Evolutionary conservation across 2,888 invertebrate species (phyloP).

Genomic region (Dexiosoma caninum): DNA sequence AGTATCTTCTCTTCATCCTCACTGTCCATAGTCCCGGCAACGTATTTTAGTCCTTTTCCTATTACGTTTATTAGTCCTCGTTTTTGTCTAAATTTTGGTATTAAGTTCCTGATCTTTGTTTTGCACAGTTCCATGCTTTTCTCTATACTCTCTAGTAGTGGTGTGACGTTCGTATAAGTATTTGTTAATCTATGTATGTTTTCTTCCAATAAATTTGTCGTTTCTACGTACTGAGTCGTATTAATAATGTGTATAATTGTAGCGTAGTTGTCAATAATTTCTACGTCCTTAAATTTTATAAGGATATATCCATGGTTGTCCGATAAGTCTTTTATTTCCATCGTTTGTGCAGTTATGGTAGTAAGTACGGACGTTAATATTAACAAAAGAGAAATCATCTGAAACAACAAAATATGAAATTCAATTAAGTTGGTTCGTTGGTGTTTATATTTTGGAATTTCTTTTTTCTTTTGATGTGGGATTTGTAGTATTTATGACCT

Average conservation of each 20-base stretch:
- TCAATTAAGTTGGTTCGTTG: too few relatives aligned
- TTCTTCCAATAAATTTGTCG: not conserved
- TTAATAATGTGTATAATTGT: slow-evolving; percentile 40
- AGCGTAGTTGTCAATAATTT: too few relatives aligned
- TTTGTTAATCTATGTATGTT: not conserved
- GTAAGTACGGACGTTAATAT: not conserved
- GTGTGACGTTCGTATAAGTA: not conserved
- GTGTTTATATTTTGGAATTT: not conserved
- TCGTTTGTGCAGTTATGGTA: not conserved
- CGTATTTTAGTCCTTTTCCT: not conserved
- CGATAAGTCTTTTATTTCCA: slow-evolving; percentile 54
- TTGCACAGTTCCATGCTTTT: slow-evolving; percentile 19
- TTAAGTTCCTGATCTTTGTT: not conserved
- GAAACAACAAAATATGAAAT: not conserved
- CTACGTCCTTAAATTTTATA: too few relatives aligned
- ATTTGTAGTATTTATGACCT: slow-evolving; percentile 21
- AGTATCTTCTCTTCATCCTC: not conserved
- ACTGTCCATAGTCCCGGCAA: slow-evolving; percentile 2
- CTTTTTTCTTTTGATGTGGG: not conserved
- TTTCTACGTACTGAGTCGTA: not conserved
- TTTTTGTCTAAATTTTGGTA: slow-evolving; percentile 14
- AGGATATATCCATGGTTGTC: too few relatives aligned
- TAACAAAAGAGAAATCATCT: not conserved
- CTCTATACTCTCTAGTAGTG: slow-evolving; percentile 5
- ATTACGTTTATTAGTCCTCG: not conserved